Conservation (phyloP, 2,113 vertebrate genomes). For the Strix uralensis region DNA sequence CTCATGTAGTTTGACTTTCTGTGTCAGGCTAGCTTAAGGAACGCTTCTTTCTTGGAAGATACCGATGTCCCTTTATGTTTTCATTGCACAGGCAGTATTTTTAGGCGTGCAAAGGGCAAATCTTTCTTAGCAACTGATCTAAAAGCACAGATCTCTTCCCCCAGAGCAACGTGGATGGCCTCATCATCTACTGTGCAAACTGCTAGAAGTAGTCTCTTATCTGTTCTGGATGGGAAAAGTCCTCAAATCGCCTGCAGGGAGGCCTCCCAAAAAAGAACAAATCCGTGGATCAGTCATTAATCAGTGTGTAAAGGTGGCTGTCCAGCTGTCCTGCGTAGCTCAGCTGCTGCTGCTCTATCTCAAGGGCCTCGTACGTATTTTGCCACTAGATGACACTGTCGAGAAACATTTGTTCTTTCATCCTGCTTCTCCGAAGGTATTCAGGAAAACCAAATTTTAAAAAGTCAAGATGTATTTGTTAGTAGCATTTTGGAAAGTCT, state of each 20-base stretch:
- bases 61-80: background rate
- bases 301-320: background rate
- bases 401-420: slow-evolving; percentile 23
- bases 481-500: background rate
- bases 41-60: background rate
- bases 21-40: background rate
- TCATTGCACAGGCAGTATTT: background rate
- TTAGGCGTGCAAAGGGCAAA: background rate
- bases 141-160: background rate
- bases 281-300: background rate
- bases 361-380: background rate
- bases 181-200: background rate
- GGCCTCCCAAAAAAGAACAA: background rate
- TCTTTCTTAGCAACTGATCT: background rate
- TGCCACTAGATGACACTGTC: slow-evolving; percentile 71
- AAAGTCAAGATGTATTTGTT: background rate
- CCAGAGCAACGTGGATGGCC: background rate
- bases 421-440: background rate
- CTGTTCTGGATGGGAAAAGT: background rate
- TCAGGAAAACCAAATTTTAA: background rate
- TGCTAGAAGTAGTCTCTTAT: background rate
- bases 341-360: too few species aligned
- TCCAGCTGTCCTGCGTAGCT: background rate
- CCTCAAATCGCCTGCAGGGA: background rate
- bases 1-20: background rate